Base-by-base conservation (phyloP, 2,113 vertebrate species). In the Paradisaea rubra region DNA sequence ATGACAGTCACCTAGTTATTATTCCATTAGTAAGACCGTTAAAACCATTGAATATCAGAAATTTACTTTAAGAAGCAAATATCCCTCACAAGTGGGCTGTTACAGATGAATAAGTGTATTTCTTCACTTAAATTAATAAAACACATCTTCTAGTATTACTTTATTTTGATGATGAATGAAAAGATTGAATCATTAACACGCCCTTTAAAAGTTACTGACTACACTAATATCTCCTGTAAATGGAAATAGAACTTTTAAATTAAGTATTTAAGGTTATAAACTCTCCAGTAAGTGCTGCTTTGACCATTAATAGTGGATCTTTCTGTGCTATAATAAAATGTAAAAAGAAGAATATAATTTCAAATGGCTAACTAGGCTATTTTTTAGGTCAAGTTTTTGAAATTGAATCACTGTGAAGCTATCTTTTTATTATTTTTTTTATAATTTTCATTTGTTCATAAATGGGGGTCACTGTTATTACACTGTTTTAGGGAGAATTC, bases 1-100 rank as follows among this genome's bases (percentile, higher is more conserved):
- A 61, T 87, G 76, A 74, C 61, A 69, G 33, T 6, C 54, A 77
- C 81, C 10, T 96, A 91, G 92, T 98, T 97, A 96, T 98, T 97
- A 98, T 97, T 97, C 98, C 97, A 98, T 98, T 98, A 98, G 97
- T 88, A 95, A 93, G 95, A 88, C 93, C 10, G 21, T 98, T 98
- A 97, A 77, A 98, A 94, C 81, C 88, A 64, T 11, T 73, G 95
- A 97, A 95, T 95, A 94, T 84, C 91, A 94, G 68, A 91, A 93
- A 86, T 94, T 91, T 97, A 90, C 96, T 96, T 96, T 95, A 95
- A 96, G 93, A 83, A 96, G 96, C 41, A 64, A 89, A 84, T 88
- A 95, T 79, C 76, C 61, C 81, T 96, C 91, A 56, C 96, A 97
- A 96, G 95, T 93, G 93, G 86, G 68, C 92, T 94, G 56, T 97